phyloP scores from a whole-genome alignment of 2,888 invertebrate species.

The Sclerodermus sp. region DNA sequence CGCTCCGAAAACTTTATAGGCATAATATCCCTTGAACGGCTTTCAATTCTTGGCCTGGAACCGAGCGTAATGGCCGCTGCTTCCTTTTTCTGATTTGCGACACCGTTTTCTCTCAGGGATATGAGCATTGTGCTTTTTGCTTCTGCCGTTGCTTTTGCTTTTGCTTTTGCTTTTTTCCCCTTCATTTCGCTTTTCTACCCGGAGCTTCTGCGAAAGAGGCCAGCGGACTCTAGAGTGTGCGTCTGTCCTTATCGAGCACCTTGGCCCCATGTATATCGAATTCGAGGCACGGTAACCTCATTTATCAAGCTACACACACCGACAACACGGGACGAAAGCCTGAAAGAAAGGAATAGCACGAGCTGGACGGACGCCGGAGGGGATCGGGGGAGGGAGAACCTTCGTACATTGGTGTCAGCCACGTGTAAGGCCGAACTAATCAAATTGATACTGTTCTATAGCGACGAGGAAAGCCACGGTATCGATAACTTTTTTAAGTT shows the following conservation, averaged over 20 bases:
- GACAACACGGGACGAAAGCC: conserved; percentile 18
- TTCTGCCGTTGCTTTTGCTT: conserved; percentile 3
- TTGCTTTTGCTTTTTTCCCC: not conserved
- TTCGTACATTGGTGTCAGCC: conserved; percentile 5
- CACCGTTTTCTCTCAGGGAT: too few species aligned
- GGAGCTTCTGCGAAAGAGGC: not conserved
- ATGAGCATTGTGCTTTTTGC: not conserved
- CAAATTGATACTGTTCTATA: too few species aligned
- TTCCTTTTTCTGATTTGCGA: too few species aligned
- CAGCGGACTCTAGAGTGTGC: too few species aligned
- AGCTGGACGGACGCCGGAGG: conserved; percentile 11
- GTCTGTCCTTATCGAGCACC: not conserved
- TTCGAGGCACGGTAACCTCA: conserved; percentile 34
- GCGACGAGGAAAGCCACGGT: conserved; percentile 3
- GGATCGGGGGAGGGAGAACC: conserved; percentile 15
- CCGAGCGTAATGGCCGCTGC: too few species aligned
- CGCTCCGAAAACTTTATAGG: conserved; percentile 17
- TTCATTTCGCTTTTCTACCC: not conserved
- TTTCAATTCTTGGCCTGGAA: too few species aligned
- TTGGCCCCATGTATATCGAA: conserved; percentile 22
- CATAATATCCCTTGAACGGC: too few species aligned
- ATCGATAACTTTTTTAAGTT: too few species aligned
- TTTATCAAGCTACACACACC: conserved; percentile 31
- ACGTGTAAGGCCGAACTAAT: conserved; percentile 4
- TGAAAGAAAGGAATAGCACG: conserved; percentile 10